These are phyloP conservation scores for Lindbergichthys nudifrons DNA, from an alignment of 2,797 vertebrate species.

Conservation along the genomic window DNA sequence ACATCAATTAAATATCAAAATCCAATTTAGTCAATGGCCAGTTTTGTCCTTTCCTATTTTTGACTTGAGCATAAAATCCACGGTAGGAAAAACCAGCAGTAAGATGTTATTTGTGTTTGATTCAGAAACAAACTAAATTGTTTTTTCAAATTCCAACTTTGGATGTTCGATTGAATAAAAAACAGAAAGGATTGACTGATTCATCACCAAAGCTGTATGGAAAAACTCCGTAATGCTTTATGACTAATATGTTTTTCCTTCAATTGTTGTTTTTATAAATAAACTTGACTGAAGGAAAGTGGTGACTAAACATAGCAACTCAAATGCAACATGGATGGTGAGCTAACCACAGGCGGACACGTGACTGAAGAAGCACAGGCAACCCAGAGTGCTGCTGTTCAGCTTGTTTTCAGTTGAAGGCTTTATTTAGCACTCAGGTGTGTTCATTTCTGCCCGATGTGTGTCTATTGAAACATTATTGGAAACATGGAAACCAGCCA, in stretches of 20 bases:
- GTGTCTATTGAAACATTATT: constrained; percentile 1
- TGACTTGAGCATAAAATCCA: too few relatives aligned
- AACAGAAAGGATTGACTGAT: too few relatives aligned
- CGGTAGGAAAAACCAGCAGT: too few relatives aligned
- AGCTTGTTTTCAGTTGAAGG: background rate
- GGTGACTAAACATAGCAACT: constrained; percentile 20
- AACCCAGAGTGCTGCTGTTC: background rate
- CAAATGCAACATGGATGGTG: constrained; percentile 5
- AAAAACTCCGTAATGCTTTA: background rate
- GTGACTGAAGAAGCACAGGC: background rate
- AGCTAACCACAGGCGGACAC: constrained; percentile 19
- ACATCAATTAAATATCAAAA: too few relatives aligned
- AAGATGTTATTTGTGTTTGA: too few relatives aligned
- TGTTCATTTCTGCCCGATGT: background rate
- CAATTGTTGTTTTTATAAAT: background rate
- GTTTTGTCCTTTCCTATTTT: too few relatives aligned
- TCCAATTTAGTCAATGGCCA: too few relatives aligned
- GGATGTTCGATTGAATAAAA: too few relatives aligned
- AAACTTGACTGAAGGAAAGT: constrained; percentile 6
- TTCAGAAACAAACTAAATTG: too few relatives aligned
- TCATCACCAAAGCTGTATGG: background rate
- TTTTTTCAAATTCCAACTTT: too few relatives aligned
- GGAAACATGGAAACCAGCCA: background rate
- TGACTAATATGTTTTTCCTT: constrained; percentile 11
- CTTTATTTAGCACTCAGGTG: background rate